Percentiles rank a stretch among this genome's conserved stretches.
Evolutionary conservation across 2,797 vertebrate genomes (phyloP).

Genomic region (Amblyraja radiata): DNA sequence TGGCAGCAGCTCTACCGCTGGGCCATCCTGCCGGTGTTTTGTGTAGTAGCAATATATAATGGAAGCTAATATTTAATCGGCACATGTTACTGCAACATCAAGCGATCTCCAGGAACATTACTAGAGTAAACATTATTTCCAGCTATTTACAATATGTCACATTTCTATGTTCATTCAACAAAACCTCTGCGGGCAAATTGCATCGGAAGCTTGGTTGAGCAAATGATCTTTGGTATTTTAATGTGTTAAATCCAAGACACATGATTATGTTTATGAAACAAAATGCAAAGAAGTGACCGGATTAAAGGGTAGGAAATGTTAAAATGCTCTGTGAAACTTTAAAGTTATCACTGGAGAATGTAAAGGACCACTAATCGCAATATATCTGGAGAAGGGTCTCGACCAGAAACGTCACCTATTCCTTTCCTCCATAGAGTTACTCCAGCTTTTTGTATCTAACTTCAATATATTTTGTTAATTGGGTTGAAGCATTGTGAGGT

Average conservation of each 20-base stretch:
- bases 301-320: not conserved
- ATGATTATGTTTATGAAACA: not conserved
- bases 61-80: not conserved
- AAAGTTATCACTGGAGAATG: not conserved
- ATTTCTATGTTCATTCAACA: not conserved
- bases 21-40: not conserved
- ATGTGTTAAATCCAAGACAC: not conserved
- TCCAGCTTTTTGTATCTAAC: too few relatives aligned
- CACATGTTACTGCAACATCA: not conserved
- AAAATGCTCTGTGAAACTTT: not conserved
- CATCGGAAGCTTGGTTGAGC: conserved; percentile 1
- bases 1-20: too few relatives aligned
- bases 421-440: too few relatives aligned
- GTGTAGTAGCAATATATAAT: not conserved
- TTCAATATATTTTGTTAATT: not conserved
- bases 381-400: too few relatives aligned
- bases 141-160: not conserved
- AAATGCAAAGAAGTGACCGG: not conserved
- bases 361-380: not conserved
- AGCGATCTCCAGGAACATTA: not conserved
- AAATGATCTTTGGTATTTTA: not conserved
- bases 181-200: not conserved
- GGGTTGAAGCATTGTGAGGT: not conserved
- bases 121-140: not conserved
- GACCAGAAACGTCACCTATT: too few relatives aligned